Base-by-base conservation (phyloP, 2,797 vertebrate genomes). In the Zonotrichia albicollis region DNA sequence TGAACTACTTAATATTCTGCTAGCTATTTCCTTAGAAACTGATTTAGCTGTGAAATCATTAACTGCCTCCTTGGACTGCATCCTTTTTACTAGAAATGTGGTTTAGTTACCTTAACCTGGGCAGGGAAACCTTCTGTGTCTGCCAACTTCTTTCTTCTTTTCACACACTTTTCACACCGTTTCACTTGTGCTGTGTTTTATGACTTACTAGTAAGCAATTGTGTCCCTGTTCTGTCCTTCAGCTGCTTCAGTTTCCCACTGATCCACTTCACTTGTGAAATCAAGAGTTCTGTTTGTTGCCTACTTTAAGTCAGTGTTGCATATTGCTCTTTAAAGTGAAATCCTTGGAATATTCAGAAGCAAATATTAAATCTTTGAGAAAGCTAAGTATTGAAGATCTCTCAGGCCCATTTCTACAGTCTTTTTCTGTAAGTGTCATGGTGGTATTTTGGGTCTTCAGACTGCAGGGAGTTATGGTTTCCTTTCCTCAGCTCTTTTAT, bases 1-100 rank as follows among this genome's bases (percentile, higher is more conserved):
- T 90, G 78, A 86, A 79, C 57, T 96, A 73, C 89, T 96, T 93
- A 91, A 94, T 94, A 94, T 96, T 96, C 94, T 77, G 89, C 62
- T 76, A 50, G 60, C 79, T 95, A 64, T 90, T 94, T 89, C 91
- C 91, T 88, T 94, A 91, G 85, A 93, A 91, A 84, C 89, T 57
- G 60, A 64, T 86, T 87, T 91, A 93, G 76, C 83, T 91, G 73
- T 93, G 72, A 84, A 92, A 93, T 90, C 80, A 84, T 92, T 90
- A 93, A 91, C 87, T 89, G 45, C 75, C 38, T 91, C 55, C 38
- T 91, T 66, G 80, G 67, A 57, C 68, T 82, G 53, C 18, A 60
- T 81, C 66, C 20, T 82, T 93, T 60, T 57, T 90, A 67, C 42
- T 68, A 84, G 71, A 94, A 67, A 53, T 51, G 16, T 16, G 62